Base-by-base conservation (phyloP, 2,797 vertebrate genomes). In the Acrocephalus scirpaceus region DNA sequence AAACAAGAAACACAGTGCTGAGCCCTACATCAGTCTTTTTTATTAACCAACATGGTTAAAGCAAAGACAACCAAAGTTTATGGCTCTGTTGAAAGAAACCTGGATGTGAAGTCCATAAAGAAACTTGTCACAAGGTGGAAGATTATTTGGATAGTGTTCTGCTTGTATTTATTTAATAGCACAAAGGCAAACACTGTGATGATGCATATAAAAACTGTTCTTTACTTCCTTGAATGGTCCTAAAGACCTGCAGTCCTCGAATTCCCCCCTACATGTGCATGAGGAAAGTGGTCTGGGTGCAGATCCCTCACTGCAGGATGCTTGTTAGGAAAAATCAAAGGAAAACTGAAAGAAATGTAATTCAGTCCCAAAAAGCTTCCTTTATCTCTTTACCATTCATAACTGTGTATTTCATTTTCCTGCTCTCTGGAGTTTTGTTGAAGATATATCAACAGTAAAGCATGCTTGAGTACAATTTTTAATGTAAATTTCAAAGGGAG, bases 81-180 rank as follows among this genome's bases (percentile, higher is more conserved):
- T 20, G 4, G 32, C 32, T 69, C 23, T 66, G 4, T 60, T 61
- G 42, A 66, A 89, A 70, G n/a, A 93, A 91, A 82, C 13, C 5
- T 53, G 20, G 13, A 44, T 20, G 9, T 61, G 50, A 57, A 83
- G n/a, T 65, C 47, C 87, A n/a, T 60, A 58, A 70, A 50, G 54
- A 11, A 58, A 38, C 5, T 78, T 53, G 20, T 3, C 20, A 27
- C 0, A 0, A 58, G 47, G 10, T 36, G 44, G 42, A 42, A 71
- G 51, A 54, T 18, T 32, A 48, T 85, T 82, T 67, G 64, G 6
- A 10, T 29, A 45, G 4, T 19, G 8, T 77, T 67, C 57, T 89
- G 36, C 21, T 42, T 48, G 5, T 66, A 21, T 84, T 72, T 71
- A 45, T 86, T 48, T 19, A 40, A 79, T 30, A 57, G 4, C 18